phyloP scores from a whole-genome alignment of 2,113 vertebrate species.

The Cryptomyrus ogoouensis region DNA sequence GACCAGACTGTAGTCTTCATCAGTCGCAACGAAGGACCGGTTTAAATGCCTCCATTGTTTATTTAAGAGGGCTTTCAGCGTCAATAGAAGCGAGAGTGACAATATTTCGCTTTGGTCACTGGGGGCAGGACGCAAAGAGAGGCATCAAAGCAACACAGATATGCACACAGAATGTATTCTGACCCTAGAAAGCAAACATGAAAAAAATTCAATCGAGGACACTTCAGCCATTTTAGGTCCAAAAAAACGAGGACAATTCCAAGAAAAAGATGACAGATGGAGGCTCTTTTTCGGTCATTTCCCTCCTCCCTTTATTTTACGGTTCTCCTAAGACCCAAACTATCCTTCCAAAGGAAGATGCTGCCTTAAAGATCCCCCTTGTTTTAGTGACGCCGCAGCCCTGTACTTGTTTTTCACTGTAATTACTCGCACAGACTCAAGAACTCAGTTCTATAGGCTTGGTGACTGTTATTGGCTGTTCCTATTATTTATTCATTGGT shows the following conservation, averaged over 20 bases:
- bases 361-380: neutral
- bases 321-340: neutral
- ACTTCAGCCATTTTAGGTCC: neutral
- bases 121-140: too few relatives aligned
- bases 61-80: neutral
- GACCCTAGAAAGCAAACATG: neutral
- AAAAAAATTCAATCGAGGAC: neutral
- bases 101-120: neutral
- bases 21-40: neutral
- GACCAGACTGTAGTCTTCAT: neutral
- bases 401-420: neutral
- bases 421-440: neutral
- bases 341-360: neutral
- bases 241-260: neutral
- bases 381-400: neutral
- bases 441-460: neutral
- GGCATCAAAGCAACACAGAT: too few relatives aligned
- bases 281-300: neutral
- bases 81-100: neutral
- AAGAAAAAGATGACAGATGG: neutral
- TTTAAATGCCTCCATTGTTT: neutral
- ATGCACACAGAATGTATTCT: neutral
- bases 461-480: neutral
- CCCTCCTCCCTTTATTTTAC: neutral
- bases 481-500: neutral